Conservation (phyloP, 2,797 vertebrate genomes). For the Fratercula arctica region DNA sequence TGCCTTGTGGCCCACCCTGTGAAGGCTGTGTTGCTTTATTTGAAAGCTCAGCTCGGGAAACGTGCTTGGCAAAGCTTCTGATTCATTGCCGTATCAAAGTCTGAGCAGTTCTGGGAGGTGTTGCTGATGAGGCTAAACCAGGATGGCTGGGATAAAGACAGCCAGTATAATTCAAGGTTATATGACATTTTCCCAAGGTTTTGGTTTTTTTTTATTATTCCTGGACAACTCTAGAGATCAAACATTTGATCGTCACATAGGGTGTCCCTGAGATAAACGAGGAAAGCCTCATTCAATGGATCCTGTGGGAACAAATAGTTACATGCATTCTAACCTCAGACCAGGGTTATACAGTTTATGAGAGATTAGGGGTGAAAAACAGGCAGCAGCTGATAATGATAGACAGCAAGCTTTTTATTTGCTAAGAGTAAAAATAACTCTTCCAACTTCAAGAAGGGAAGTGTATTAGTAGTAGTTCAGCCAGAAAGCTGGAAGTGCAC, state of each 20-base stretch:
- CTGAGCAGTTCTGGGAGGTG: background rate
- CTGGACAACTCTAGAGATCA: background rate
- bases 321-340: background rate
- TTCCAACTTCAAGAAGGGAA: background rate
- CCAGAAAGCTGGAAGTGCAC: background rate
- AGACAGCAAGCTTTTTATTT: background rate
- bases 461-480: background rate
- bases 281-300: background rate
- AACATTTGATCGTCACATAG: background rate
- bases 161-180: background rate
- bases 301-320: background rate
- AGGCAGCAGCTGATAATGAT: background rate
- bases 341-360: background rate
- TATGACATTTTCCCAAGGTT: background rate
- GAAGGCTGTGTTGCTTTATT: conserved; percentile 17
- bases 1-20: background rate
- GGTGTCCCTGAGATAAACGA: background rate
- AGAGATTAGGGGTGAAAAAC: background rate
- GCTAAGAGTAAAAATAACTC: background rate
- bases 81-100: background rate
- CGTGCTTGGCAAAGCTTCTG: background rate
- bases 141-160: background rate
- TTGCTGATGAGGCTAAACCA: background rate
- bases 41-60: background rate
- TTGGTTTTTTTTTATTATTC: rapidly evolving